phyloP scores from a whole-genome alignment of 2,888 invertebrate species.

The Nycteola revayana region DNA sequence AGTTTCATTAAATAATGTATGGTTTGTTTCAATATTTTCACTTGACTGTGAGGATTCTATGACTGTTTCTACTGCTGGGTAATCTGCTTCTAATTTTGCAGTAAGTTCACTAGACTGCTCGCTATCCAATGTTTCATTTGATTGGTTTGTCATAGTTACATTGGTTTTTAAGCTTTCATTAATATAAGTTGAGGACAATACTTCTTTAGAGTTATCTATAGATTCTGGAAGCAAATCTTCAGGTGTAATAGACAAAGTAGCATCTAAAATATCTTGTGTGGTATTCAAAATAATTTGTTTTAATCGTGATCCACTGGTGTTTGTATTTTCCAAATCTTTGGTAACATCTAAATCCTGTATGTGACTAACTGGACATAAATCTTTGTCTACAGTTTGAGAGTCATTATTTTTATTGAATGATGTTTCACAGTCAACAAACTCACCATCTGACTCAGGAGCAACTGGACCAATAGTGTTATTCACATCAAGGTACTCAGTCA shows the following conservation, averaged over 20 bases:
- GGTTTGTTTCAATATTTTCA: no score
- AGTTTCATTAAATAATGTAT: no score
- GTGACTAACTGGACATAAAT: constrained; percentile 13
- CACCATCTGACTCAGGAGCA: constrained; percentile 59
- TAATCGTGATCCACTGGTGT: constrained; percentile 22
- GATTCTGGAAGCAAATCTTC: constrained; percentile 27
- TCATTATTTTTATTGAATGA: constrained; percentile 58
- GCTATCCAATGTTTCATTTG: constrained; percentile 4
- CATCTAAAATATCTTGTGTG: constrained; percentile 33
- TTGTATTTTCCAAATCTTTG: constrained; percentile 10
- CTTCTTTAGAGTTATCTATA: constrained; percentile 1
- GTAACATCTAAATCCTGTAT: constrained; percentile 15
- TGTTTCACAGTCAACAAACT: constrained; percentile 73
- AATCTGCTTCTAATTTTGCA: no score
- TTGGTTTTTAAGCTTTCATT: neutral
- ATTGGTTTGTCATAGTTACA: neutral
- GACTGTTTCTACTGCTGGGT: no score
- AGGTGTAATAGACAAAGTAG: constrained; percentile 31
- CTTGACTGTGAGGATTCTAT: no score
- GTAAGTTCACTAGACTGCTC: no score
- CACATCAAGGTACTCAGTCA: constrained; percentile 30
- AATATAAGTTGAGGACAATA: neutral
- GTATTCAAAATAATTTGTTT: constrained; percentile 31
- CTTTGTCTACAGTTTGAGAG: constrained; percentile 18
- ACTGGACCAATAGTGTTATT: constrained; percentile 26